These are phyloP conservation scores for Allophyes oxyacanthae DNA, from an alignment of 2,888 invertebrate species.

Conservation along the genomic window DNA sequence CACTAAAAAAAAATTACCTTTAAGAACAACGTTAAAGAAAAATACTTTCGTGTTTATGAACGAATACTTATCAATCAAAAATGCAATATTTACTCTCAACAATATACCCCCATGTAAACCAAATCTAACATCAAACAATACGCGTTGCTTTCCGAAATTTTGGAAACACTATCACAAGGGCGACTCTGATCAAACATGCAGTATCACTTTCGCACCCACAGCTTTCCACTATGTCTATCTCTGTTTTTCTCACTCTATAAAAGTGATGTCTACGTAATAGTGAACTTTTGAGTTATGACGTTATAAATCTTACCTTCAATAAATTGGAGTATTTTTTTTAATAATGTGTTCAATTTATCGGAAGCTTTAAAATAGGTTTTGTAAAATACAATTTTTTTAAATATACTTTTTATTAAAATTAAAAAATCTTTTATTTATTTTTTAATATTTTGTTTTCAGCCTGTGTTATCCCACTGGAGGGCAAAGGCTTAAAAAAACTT, in stretches of 20 bases:
- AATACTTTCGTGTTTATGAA: too few species aligned
- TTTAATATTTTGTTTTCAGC: too few species aligned
- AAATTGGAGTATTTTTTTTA: conserved; percentile 12
- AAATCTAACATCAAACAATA: conserved; percentile 74
- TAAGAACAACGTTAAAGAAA: too few species aligned
- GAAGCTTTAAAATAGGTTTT: too few species aligned
- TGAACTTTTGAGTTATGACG: conserved; percentile 69
- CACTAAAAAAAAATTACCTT: too few species aligned
- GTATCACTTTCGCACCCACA: conserved; percentile 64
- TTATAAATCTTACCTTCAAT: conserved; percentile 58
- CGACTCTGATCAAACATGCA: conserved; percentile 78
- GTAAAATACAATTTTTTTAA: background rate
- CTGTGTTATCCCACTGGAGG: too few species aligned
- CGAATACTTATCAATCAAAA: too few species aligned
- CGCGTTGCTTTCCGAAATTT: conserved; percentile 86
- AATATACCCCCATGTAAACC: conserved; percentile 73
- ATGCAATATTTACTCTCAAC: background rate
- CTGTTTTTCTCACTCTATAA: conserved; percentile 60
- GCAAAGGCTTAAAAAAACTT: too few species aligned
- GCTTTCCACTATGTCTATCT: conserved; percentile 40
- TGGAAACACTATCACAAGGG: conserved; percentile 89
- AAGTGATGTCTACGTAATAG: conserved; percentile 64
- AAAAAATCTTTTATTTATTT: background rate
- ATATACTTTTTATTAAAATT: too few species aligned
- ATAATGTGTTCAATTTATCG: background rate